Base-by-base conservation (phyloP, 2,888 invertebrate species). In the Lasius fuliginosus region DNA sequence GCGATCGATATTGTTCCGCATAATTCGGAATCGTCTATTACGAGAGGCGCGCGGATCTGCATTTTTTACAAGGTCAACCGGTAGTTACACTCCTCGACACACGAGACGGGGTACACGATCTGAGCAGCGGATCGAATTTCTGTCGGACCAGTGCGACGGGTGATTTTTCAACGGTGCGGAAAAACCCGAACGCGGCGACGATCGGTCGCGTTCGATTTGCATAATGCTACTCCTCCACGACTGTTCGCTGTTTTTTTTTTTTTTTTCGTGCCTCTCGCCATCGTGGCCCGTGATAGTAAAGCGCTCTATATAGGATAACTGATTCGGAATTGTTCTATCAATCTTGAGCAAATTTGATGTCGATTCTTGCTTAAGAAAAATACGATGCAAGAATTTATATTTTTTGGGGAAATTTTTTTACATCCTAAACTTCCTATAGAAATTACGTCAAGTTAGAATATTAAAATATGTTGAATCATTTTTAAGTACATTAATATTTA, bases 31-130 rank as follows among this genome's bases (percentile, higher is more conserved):
- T 64, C 74, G 81, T 79, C 76, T 65, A 84, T 86, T 88, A 76
- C 85, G 84, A 82, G 76, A 87, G 86, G 79, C 86, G 84, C 23
- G 64, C 85, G 77, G 90, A 89, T 90, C 89, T 90, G 90, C 92
- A 92, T 92, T 92, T 92, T 92, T 92, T 83, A 89, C 92, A 92
- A 92, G 92, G 92, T 86, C 90, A 91, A 91, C 91, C 90, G 85
- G 91, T 92, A 87, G 83, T 86, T 86, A 83, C 87, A 83, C 46
- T 82, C 68, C 53, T 8, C 42, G 83, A 18, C 42, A 18, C 42
- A n/a, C 68, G n/a, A 64, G 49, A 69, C 82, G 46, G 40, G 74
- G 11, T 49, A 53, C 40, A 58, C 60, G 46, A 71, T 36, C 46
- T 23, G 42, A 69, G 23, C 15, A 15, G 49, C 64, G 49, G 56